Conservation (phyloP, 2,113 vertebrate species). For the Neotoma lepida region DNA sequence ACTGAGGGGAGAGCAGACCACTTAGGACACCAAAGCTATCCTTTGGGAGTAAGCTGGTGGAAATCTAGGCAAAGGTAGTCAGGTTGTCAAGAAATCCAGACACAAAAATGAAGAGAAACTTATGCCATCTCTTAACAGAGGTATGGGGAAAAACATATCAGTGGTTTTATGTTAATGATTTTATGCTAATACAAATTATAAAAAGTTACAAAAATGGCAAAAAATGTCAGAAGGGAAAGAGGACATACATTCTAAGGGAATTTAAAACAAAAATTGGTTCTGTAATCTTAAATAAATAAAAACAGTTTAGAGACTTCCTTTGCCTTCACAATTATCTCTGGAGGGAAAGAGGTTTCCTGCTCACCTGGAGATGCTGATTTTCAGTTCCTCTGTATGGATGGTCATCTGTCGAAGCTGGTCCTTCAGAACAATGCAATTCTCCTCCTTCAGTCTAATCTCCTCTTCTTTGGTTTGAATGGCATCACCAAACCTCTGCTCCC, state of each 20-base stretch:
- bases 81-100: not conserved
- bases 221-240: not conserved
- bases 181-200: not conserved
- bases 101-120: constrained; percentile 24
- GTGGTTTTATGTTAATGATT: constrained; percentile 22
- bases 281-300: not conserved
- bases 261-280: not conserved
- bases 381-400: constrained; percentile 87
- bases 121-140: not conserved
- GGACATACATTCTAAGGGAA: not conserved
- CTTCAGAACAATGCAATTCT: constrained; percentile 84
- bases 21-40: not conserved
- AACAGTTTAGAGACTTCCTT: constrained; percentile 15
- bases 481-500: constrained; percentile 93
- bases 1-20: not conserved
- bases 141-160: not conserved
- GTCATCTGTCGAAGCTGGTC: constrained; percentile 88
- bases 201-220: not conserved
- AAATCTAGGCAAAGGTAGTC: not conserved
- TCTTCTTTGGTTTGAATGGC: constrained; percentile 93
- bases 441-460: constrained; percentile 90
- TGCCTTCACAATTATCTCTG: not conserved
- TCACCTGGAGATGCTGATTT: constrained; percentile 86
- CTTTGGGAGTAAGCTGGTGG: not conserved
- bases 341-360: not conserved